Base-by-base conservation (phyloP, 2,113 vertebrate species). In the Antechinus stuartii region DNA sequence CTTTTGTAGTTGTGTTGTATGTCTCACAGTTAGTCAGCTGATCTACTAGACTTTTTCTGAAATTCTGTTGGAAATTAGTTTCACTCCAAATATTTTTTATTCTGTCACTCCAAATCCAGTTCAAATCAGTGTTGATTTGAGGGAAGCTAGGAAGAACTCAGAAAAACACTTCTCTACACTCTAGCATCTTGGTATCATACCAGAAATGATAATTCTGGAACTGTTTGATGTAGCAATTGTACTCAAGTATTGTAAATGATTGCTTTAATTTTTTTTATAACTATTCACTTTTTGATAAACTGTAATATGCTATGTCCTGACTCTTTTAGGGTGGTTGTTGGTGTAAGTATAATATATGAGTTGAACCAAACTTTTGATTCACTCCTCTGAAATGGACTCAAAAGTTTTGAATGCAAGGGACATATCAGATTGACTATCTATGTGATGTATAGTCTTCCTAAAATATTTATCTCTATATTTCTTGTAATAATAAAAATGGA, bases 401-500 rank as follows among this genome's bases (percentile, higher is more conserved):
- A 76, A 68, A n/a, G 12, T n/a, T 76, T 3, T n/a, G 30, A 35
- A 68, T 2, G 9, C 27, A 30, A 61, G 10, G 56, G 11, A 35
- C 11, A 76, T n/a, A 76, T 76, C 14, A 19, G 0, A 19, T 76
- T 76, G 14, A 12, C 14, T n/a, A 14, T 95, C 84, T 91, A 92
- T 95, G 90, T 47, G 27, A 56, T 95, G 42, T 47, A 96, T 95
- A 96, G 92, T 95, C 57, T 49, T 95, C 35, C 57, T 49, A 91
- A 46, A 30, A 24, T 90, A 2, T 95, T 12, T 91, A 23, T 26
- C 47, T 94, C 52, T 11, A 76, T 61, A 30, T 61, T 19, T 76
- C 2, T 76, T 76, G 61, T 12, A 76, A 76, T n/a, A n/a, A n/a
- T 16, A n/a, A 16, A 76, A 76, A n/a, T 30, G 12, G 14, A 61